Percentiles rank a stretch among this genome's conserved stretches.
Conservation (phyloP, 1,140 invertebrate genomes). For the Daktulosphaira vitifoliae region DNA sequence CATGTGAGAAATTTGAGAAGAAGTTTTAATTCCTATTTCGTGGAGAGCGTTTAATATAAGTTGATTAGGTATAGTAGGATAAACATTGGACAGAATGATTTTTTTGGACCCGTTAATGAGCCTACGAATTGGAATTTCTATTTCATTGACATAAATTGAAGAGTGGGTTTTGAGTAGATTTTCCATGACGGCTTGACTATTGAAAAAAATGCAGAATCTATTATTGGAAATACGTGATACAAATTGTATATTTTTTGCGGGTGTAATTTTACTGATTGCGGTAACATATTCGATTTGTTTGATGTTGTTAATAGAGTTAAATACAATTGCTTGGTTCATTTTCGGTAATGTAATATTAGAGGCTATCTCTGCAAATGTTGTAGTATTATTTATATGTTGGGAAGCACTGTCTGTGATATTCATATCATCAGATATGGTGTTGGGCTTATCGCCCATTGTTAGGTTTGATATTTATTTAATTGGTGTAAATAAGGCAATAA, state of each 20-base stretch:
- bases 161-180: not conserved
- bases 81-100: not conserved
- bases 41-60: not conserved
- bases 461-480: not conserved
- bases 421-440: too few species aligned
- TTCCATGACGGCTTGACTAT: not conserved
- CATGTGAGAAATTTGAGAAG: not conserved
- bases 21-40: not conserved
- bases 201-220: not conserved
- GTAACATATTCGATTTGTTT: conserved; percentile 2
- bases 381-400: not conserved
- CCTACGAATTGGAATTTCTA: not conserved
- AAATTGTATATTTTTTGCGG: not conserved
- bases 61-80: not conserved
- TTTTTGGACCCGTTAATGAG: not conserved
- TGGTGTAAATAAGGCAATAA: not conserved
- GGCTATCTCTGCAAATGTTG: not conserved
- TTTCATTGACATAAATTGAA: not conserved
- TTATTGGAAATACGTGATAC: not conserved
- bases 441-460: not conserved
- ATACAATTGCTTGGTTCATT: not conserved
- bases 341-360: not conserved
- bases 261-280: not conserved
- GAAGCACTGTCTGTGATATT: too few species aligned
- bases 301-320: not conserved